These are phyloP conservation scores for Dendroctonus ponderosae DNA, from an alignment of 1,140 invertebrate genomes.

Conservation along the genomic window DNA sequence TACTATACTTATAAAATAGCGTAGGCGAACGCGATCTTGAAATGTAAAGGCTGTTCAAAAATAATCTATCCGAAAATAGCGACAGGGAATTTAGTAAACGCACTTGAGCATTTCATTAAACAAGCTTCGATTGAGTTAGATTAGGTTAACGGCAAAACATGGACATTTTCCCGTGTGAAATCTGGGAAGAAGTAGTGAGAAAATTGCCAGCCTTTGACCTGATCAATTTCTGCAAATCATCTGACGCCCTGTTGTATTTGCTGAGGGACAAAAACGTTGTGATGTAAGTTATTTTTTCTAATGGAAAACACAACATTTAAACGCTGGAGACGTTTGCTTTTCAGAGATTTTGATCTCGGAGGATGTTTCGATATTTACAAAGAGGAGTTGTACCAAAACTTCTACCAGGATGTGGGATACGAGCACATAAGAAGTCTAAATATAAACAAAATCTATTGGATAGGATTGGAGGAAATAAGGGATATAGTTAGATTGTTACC, in stretches of 20 bases:
- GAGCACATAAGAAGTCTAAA: conserved; percentile 27
- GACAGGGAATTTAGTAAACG: conserved; percentile 16
- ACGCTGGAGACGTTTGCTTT: conserved; percentile 2
- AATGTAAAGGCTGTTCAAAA: conserved; percentile 26
- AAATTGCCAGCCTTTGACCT: conserved; percentile 24
- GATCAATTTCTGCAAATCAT: conserved; percentile 26
- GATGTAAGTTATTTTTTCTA: conserved; percentile 21
- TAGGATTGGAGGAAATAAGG: conserved; percentile 24
- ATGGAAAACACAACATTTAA: conserved; percentile 1
- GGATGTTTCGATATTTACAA: conserved; percentile 22
- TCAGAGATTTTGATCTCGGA: conserved; percentile 28
- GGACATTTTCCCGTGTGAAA: conserved; percentile 23
- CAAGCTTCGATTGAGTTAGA: conserved; percentile 6
- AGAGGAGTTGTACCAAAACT: conserved; percentile 12
- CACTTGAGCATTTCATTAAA: conserved; percentile 1
- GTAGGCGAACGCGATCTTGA: conserved; percentile 16
- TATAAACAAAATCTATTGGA: conserved; percentile 35
- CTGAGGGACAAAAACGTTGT: conserved; percentile 26
- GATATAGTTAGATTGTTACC: conserved; percentile 21
- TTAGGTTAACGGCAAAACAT: conserved; percentile 16
- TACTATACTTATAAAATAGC: background rate
- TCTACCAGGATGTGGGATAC: conserved; percentile 12
- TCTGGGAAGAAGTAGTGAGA: conserved; percentile 25
- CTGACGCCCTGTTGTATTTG: conserved; percentile 11
- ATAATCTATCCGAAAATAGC: conserved; percentile 30